Conservation (phyloP, 2,113 vertebrate species). For the Callopanchax toddi region DNA sequence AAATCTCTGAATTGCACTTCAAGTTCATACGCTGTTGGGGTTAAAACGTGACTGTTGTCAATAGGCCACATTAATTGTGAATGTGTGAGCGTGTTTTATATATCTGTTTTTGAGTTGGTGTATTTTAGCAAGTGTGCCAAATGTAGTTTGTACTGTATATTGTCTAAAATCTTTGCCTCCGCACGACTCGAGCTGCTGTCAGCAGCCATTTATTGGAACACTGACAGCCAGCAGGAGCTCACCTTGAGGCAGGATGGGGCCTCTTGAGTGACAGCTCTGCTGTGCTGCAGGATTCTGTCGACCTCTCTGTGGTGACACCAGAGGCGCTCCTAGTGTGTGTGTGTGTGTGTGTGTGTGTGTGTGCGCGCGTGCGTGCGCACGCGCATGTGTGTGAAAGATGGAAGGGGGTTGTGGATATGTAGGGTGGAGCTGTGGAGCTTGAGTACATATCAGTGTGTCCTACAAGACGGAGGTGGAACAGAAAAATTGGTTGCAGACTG, state of each 20-base stretch:
- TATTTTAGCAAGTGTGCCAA: not conserved
- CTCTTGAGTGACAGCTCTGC: constrained; percentile 74
- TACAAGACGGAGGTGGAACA: not conserved
- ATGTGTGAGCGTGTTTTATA: not conserved
- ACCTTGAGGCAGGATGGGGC: constrained; percentile 72
- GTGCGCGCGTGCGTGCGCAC: too few relatives aligned
- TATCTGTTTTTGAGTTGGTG: not conserved
- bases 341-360: not conserved
- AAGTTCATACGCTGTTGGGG: not conserved
- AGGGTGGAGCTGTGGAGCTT: constrained; percentile 15
- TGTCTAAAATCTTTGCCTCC: constrained; percentile 19
- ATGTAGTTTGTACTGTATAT: not conserved
- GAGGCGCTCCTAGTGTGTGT: constrained; percentile 43
- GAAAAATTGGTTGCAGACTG: too few relatives aligned
- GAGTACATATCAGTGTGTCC: constrained; percentile 21
- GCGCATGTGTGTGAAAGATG: not conserved
- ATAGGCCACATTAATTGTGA: too few relatives aligned
- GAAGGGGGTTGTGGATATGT: constrained; percentile 22
- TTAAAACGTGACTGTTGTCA: too few relatives aligned
- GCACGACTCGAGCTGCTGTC: constrained; percentile 53
- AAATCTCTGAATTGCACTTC: too few relatives aligned
- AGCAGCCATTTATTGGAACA: constrained; percentile 45
- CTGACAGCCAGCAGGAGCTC: constrained; percentile 65
- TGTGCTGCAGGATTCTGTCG: constrained; percentile 55
- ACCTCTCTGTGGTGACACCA: constrained; percentile 68